These are phyloP conservation scores for Cantharis nigra DNA, from an alignment of 2,888 invertebrate species.

Conservation along the genomic window DNA sequence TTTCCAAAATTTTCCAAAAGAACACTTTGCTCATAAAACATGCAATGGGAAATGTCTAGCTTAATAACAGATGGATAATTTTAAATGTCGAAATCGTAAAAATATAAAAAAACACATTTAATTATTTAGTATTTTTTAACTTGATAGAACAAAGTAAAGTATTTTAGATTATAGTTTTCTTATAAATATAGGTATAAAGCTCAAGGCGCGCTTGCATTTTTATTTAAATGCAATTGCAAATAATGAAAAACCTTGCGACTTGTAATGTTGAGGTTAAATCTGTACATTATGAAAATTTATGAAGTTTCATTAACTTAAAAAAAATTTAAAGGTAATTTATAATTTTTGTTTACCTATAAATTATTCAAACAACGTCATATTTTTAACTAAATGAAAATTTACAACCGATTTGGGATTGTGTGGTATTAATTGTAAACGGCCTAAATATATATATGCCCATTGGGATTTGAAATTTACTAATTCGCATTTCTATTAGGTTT, in stretches of 20 bases:
- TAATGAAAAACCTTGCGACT: neutral
- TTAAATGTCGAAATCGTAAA: too few relatives aligned
- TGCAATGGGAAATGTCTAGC: too few relatives aligned
- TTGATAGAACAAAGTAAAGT: too few relatives aligned
- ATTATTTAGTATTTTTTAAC: too few relatives aligned
- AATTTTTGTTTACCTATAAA: constrained; percentile 22
- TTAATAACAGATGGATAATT: too few relatives aligned
- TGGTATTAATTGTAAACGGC: constrained; percentile 33
- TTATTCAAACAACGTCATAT: constrained; percentile 15
- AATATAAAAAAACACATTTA: too few relatives aligned
- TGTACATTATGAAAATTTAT: neutral
- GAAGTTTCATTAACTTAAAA: neutral
- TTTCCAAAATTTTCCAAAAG: too few relatives aligned
- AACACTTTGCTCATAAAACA: too few relatives aligned
- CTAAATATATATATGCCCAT: constrained; percentile 34
- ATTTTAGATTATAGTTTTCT: too few relatives aligned
- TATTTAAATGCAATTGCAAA: neutral
- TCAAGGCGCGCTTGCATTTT: neutral
- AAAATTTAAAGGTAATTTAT: constrained; percentile 7
- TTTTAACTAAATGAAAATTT: constrained; percentile 21
- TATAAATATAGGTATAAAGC: neutral
- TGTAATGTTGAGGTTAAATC: neutral
- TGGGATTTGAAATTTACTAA: constrained; percentile 32
- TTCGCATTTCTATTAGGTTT: constrained; percentile 41
- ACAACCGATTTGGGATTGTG: constrained; percentile 26